A percentile compares a stretch with the other conserved stretches of the same genome.
Evolutionary conservation across 2,113 vertebrate species (phyloP).

Genomic region (Poecile atricapillus): DNA sequence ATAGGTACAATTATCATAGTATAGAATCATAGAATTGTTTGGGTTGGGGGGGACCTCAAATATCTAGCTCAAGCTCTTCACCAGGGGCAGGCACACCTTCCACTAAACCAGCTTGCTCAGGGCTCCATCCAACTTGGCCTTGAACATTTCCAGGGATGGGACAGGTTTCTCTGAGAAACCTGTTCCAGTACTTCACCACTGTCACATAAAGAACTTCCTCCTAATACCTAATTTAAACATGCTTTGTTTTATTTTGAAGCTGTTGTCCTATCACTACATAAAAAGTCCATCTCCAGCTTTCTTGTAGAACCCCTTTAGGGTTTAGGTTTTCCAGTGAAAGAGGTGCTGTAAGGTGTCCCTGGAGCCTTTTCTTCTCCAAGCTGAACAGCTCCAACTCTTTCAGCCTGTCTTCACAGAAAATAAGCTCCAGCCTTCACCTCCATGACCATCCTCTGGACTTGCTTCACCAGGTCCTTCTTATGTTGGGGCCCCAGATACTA

Average conservation of each 20-base stretch:
- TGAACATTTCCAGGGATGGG: neutral
- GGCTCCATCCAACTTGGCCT: neutral
- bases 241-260: neutral
- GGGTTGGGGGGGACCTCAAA: neutral
- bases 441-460: neutral
- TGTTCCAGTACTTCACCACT: neutral
- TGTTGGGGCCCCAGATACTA: neutral
- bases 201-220: neutral
- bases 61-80: neutral
- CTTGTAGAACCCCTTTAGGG: neutral
- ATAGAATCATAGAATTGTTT: neutral
- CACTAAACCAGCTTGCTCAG: neutral
- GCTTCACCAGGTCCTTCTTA: neutral
- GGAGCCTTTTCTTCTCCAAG: neutral
- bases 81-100: neutral
- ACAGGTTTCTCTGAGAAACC: neutral
- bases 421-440: neutral
- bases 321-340: too few relatives aligned
- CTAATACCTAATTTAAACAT: neutral
- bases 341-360: neutral
- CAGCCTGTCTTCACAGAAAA: neutral
- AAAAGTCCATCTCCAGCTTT: neutral
- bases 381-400: neutral
- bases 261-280: neutral
- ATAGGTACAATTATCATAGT: neutral